Percentiles rank a stretch among this genome's conserved stretches.
Evolutionary conservation across 2,888 invertebrate genomes (phyloP).

Genomic region (Mantis religiosa): DNA sequence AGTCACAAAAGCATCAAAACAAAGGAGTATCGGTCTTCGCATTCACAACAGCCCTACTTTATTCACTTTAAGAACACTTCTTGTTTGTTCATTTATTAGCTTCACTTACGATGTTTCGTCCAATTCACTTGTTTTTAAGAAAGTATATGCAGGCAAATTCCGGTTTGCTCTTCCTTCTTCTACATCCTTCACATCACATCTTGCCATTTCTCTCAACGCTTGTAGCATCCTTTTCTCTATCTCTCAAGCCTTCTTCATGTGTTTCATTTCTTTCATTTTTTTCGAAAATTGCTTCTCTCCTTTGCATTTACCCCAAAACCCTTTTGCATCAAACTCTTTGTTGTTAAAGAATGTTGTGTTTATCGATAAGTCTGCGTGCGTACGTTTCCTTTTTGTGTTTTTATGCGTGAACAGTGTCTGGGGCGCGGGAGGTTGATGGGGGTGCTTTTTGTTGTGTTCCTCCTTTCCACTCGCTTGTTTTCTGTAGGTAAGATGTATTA

Average conservation of each 20-base stretch:
- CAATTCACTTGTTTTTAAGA: neutral
- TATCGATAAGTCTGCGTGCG: neutral
- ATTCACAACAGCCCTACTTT: neutral
- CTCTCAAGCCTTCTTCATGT: neutral
- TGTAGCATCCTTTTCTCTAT: neutral
- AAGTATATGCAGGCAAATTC: neutral
- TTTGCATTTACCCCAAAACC: neutral
- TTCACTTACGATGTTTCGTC: neutral
- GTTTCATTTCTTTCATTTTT: neutral
- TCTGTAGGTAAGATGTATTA: neutral
- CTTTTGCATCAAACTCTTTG: slow-evolving; percentile 8
- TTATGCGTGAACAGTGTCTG: neutral
- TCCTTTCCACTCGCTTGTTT: neutral
- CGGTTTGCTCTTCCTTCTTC: too few relatives aligned
- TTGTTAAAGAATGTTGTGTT: slow-evolving; percentile 7
- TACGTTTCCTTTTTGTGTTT: neutral
- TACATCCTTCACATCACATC: neutral
- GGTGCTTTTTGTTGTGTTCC: neutral
- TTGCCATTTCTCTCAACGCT: neutral
- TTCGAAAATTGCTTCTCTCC: slow-evolving; percentile 10
- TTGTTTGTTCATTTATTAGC: neutral
- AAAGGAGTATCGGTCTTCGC: neutral
- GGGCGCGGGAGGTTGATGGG: neutral
- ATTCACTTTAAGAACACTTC: neutral
- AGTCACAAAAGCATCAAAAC: neutral